Base-by-base conservation (phyloP, 2,113 vertebrate genomes). In the Chaetodon auriga region DNA sequence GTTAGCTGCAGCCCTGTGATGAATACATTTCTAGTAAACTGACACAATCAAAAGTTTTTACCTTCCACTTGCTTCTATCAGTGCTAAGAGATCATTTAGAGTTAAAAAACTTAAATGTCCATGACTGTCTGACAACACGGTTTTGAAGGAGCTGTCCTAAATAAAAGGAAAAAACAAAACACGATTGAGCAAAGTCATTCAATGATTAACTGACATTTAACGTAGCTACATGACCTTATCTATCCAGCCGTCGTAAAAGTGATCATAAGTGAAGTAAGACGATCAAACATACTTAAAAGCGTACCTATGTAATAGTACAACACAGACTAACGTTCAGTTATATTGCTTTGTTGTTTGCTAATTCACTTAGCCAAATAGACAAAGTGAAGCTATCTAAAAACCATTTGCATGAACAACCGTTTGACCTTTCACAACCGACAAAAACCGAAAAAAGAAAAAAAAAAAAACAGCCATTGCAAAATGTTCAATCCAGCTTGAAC, bases 321-420 rank as follows among this genome's bases (percentile, higher is more conserved):
- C 46, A 45, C 30, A 62, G 19, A 51, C 7, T 11, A 12, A 16
- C 49, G 61, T 30, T 25, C 19, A 64, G 16, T 38, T 12, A 41
- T 3, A 41, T 1, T 64, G 51, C 11, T 65, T 57, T 53, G 63
- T 14, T 80, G 55, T 69, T 75, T 73, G 62, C 43, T 84, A 58
- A 68, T 15, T 35, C 13, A 25, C 35, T 53, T 72, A 82, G 49
- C 77, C 58, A 21, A n/a, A 72, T 55, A 2, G 54, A 54, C 21
- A 57, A 25, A 25, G 64, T 25, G 21, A 1, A 7, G 23, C 43
- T 63, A 45, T 15, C 13, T 15, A 1, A 15, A 12, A 54, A 30
- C 16, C 14, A 58, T 48, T 3, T 30, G 18, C 25, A 54, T 35
- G 6, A 60, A 21, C 21, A n/a, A 14, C 16, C 7, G 1, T 13